A percentile compares a stretch with the other conserved stretches of the same genome.
These are phyloP conservation scores for Allolobophora icterica DNA, from an alignment of 2,888 invertebrate species.

Conservation along the genomic window DNA sequence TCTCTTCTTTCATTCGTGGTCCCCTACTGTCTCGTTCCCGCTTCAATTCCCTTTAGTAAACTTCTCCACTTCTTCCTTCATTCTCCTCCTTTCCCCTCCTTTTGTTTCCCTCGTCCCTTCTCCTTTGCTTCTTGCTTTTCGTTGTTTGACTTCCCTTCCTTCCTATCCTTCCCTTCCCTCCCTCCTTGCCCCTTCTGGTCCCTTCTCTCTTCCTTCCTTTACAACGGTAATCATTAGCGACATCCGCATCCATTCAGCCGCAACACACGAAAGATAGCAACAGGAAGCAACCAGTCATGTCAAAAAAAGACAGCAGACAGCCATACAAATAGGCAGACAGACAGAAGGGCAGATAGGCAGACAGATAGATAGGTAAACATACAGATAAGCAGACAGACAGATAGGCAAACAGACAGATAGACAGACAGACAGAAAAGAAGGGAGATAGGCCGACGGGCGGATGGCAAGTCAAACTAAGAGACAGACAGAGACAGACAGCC, in stretches of 20 bases:
- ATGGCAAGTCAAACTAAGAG: background rate
- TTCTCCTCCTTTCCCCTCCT: background rate
- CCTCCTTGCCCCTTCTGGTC: no score
- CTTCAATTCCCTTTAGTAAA: no score
- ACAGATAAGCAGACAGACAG: background rate
- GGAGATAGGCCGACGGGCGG: background rate
- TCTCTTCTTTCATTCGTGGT: background rate
- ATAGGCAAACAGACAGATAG: no score
- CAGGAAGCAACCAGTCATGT: background rate
- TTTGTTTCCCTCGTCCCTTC: background rate
- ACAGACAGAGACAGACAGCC: background rate
- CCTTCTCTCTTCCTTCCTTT: background rate
- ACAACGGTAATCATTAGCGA: background rate
- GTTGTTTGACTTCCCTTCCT: no score
- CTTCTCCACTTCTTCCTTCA: background rate
- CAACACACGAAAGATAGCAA: background rate
- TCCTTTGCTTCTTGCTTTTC: no score
- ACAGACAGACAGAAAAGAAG: background rate
- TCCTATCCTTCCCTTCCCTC: no score
- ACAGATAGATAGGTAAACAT: background rate
- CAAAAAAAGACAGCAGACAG: no score
- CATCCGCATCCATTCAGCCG: background rate
- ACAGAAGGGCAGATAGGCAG: background rate
- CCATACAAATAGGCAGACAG: background rate
- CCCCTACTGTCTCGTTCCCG: background rate